Percentiles rank a stretch among this genome's conserved stretches.
Evolutionary conservation across 2,888 invertebrate species (phyloP).

Genomic region (Laothoe populi): DNA sequence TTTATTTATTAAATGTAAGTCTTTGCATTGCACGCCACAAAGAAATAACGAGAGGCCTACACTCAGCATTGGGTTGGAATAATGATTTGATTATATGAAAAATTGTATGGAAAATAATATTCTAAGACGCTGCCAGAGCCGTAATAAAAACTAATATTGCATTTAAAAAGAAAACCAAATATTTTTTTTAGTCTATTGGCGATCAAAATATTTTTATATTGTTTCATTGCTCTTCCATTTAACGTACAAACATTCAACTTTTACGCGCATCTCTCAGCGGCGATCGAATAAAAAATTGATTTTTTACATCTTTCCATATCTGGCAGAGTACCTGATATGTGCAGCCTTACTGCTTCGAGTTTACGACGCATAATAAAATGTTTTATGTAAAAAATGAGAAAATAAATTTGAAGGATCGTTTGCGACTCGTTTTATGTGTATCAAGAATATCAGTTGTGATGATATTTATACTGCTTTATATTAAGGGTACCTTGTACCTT

Average conservation of each 20-base stretch:
- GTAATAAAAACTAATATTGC: too few relatives aligned
- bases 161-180: too few relatives aligned
- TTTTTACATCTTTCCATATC: slow-evolving; percentile 29
- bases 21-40: too few relatives aligned
- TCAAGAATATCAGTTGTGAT: background rate
- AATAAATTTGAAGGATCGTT: slow-evolving; percentile 19
- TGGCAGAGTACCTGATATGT: slow-evolving; percentile 19
- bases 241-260: slow-evolving; percentile 15
- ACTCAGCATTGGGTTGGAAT: too few relatives aligned
- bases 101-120: too few relatives aligned
- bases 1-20: too few relatives aligned
- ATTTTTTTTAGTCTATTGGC: too few relatives aligned
- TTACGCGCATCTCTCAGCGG: slow-evolving; percentile 20
- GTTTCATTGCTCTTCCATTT: slow-evolving; percentile 4
- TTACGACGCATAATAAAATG: slow-evolving; percentile 26
- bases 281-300: slow-evolving; percentile 28
- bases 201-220: background rate
- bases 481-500: background rate
- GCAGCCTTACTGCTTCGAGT: slow-evolving; percentile 10
- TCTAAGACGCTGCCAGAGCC: too few relatives aligned
- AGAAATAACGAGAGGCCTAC: too few relatives aligned
- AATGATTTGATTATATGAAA: too few relatives aligned
- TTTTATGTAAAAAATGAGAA: slow-evolving; percentile 7
- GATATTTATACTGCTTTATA: background rate
- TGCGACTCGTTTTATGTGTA: slow-evolving; percentile 3